phyloP scores from a whole-genome alignment of 2,113 vertebrate species.

The Pangasianodon hypophthalmus region DNA sequence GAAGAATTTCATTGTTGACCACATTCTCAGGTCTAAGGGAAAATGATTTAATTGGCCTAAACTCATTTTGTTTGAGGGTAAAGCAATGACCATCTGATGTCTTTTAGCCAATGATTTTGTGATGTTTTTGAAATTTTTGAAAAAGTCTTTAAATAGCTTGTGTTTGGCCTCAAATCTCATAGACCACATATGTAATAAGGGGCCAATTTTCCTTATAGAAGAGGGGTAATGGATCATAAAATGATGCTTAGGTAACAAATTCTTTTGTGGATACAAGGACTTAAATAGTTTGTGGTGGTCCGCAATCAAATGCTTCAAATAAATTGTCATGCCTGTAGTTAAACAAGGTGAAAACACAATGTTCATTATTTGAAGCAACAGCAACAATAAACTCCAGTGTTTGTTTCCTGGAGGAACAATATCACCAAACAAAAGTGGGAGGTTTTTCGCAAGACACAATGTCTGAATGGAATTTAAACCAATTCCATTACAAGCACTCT shows the following conservation, averaged over 20 bases:
- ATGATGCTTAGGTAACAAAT: not conserved
- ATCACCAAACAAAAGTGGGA: constrained; percentile 47
- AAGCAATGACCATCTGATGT: not conserved
- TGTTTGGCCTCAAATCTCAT: not conserved
- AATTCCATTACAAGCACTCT: constrained; percentile 45
- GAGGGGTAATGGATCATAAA: not conserved
- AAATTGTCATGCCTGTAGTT: constrained; percentile 37
- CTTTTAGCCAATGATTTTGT: not conserved
- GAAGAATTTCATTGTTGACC: not conserved
- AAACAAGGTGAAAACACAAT: constrained; percentile 43
- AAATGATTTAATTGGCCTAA: not conserved
- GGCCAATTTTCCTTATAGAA: not conserved
- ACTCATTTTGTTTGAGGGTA: not conserved
- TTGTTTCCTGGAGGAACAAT: constrained; percentile 45
- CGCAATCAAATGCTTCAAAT: constrained; percentile 47
- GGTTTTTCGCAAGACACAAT: constrained; percentile 44
- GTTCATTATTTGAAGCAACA: constrained; percentile 36
- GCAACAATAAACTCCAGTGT: constrained; percentile 32
- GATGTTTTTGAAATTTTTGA: not conserved
- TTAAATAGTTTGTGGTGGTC: constrained; percentile 6
- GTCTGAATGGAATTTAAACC: constrained; percentile 48
- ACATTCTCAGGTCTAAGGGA: not conserved
- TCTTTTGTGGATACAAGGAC: not conserved
- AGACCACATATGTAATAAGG: not conserved
- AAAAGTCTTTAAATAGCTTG: not conserved